Percentiles rank a stretch among this genome's conserved stretches.
These are phyloP conservation scores for Epizoanthus ramosus DNA, from an alignment of 92 coral and sea anemone species.

Conservation along the genomic window DNA sequence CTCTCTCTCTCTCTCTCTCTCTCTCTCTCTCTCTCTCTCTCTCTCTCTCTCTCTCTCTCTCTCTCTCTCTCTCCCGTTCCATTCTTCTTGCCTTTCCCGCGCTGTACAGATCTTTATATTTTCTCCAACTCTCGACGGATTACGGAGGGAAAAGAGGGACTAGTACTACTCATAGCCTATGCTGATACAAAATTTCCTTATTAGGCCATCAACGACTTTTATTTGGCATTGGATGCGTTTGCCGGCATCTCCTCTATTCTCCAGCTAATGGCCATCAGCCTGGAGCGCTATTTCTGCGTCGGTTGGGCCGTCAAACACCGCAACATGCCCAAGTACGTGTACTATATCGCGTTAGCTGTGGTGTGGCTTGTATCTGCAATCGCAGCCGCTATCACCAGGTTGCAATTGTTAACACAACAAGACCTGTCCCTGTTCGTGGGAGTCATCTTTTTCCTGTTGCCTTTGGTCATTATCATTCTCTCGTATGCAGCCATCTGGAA, in stretches of 20 bases:
- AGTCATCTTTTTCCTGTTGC: constrained; percentile 73
- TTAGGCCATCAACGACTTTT: constrained; percentile 31
- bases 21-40: too few relatives aligned
- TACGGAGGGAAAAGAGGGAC: too few relatives aligned
- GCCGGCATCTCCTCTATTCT: constrained; percentile 83
- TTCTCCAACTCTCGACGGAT: too few relatives aligned
- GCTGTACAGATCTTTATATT: too few relatives aligned
- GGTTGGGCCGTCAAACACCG: constrained; percentile 91
- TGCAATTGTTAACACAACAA: constrained; percentile 34
- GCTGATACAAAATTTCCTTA: background rate
- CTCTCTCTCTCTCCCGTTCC: too few relatives aligned
- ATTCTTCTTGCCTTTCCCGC: too few relatives aligned
- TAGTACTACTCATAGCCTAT: too few relatives aligned
- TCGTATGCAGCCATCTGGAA: constrained; percentile 85
- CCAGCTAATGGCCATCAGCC: constrained; percentile 76
- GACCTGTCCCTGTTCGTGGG: constrained; percentile 64
- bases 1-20: too few relatives aligned
- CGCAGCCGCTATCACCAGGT: constrained; percentile 59
- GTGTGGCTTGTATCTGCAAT: constrained; percentile 78
- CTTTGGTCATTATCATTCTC: constrained; percentile 73
- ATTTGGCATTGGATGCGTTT: constrained; percentile 63
- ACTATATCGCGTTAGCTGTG: constrained; percentile 72
- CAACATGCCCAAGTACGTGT: constrained; percentile 70
- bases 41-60: too few relatives aligned
- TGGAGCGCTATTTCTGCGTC: constrained; percentile 85